Percentiles rank a stretch among this genome's conserved stretches.
These are phyloP conservation scores for Alosa sapidissima DNA, from an alignment of 2,797 vertebrate species.

Conservation along the genomic window DNA sequence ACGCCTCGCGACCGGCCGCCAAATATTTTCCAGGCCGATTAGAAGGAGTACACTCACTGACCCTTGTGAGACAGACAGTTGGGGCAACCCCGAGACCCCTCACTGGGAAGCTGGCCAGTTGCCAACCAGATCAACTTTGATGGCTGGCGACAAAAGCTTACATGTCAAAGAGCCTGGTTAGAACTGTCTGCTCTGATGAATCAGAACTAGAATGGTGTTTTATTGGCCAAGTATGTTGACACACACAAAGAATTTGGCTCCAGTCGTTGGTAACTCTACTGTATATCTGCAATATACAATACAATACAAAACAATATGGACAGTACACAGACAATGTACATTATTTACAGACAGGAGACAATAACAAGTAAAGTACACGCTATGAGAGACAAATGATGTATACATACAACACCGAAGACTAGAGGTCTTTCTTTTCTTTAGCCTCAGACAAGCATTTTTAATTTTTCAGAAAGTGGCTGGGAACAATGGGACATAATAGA, in stretches of 20 bases:
- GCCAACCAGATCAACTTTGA: constrained; percentile 44
- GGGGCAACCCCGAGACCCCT: not conserved
- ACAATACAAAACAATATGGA: too few relatives aligned
- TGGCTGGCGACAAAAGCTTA: constrained; percentile 39
- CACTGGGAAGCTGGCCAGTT: constrained; percentile 18
- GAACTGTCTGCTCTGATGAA: not conserved
- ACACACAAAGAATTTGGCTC: too few relatives aligned
- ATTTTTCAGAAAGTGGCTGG: not conserved
- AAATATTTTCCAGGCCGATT: constrained; percentile 56
- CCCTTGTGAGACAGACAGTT: constrained; percentile 20
- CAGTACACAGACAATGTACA: too few relatives aligned
- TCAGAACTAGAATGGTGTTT: too few relatives aligned
- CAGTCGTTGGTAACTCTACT: too few relatives aligned
- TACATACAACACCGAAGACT: not conserved
- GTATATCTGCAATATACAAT: too few relatives aligned
- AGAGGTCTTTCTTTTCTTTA: not conserved
- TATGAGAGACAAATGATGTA: not conserved
- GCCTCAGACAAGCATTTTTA: not conserved
- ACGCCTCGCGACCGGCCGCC: constrained; percentile 41
- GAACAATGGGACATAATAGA: not conserved
- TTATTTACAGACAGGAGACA: too few relatives aligned
- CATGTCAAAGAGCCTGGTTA: not conserved
- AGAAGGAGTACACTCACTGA: constrained; percentile 33
- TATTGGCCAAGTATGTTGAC: too few relatives aligned
- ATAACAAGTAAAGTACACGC: too few relatives aligned